A percentile compares a stretch with the other conserved stretches of the same genome.
These are phyloP conservation scores for Nycticorax nycticorax DNA, from an alignment of 2,113 vertebrate species.

Conservation along the genomic window DNA sequence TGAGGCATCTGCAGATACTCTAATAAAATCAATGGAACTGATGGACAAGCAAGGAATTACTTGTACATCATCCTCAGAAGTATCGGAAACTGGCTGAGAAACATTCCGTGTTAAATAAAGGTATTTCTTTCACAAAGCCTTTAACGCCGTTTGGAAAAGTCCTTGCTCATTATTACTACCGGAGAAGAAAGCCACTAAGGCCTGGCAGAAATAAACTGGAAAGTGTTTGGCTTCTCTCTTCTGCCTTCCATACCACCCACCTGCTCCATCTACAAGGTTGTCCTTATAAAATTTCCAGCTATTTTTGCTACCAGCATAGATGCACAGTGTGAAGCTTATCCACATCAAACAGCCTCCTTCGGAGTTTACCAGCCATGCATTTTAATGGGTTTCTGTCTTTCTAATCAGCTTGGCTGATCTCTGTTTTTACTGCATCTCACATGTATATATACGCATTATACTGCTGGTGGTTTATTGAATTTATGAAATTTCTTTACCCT, in stretches of 20 bases:
- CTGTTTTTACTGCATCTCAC: neutral
- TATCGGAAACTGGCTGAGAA: neutral
- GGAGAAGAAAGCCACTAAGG: neutral
- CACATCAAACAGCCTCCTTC: neutral
- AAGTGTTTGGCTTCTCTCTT: neutral
- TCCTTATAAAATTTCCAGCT: neutral
- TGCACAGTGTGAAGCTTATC: neutral
- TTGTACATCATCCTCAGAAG: fast-evolving
- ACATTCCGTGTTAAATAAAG: neutral
- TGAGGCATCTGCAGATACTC: neutral
- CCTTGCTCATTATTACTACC: neutral
- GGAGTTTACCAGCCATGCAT: neutral
- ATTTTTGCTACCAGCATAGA: neutral
- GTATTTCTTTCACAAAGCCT: neutral
- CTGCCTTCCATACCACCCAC: neutral
- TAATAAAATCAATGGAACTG: neutral
- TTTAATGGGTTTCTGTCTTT: neutral
- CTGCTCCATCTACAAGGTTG: neutral
- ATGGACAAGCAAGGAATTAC: neutral
- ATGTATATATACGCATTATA: neutral
- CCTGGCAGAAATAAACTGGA: neutral
- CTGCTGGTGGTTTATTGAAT: neutral
- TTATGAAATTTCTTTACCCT: conserved; percentile 11
- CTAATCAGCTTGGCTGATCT: neutral
- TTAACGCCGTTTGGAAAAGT: neutral